Percentiles rank a stretch among this genome's conserved stretches.
phyloP scores from a whole-genome alignment of 1,140 invertebrate species.

The Drosophila takahashii region DNA sequence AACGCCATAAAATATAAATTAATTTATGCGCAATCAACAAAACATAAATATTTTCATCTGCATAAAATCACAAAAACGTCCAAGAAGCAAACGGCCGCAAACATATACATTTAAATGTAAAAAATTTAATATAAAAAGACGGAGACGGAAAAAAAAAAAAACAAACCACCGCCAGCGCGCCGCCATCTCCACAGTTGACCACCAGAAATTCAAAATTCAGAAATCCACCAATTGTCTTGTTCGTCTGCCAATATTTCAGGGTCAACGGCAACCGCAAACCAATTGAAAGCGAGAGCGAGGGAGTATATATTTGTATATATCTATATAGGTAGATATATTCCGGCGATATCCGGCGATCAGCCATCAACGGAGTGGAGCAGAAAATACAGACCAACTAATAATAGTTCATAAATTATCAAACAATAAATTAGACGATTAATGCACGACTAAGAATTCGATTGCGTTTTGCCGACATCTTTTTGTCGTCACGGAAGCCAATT shows the following conservation, averaged over 20 bases:
- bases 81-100: slow-evolving; percentile 70
- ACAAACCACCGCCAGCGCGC: slow-evolving; percentile 7
- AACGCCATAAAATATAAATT: slow-evolving; percentile 84
- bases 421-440: slow-evolving; percentile 83
- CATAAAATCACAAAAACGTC: slow-evolving; percentile 78
- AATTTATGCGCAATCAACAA: slow-evolving; percentile 84
- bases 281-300: slow-evolving; percentile 79
- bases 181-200: slow-evolving; percentile 22
- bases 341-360: slow-evolving; percentile 5
- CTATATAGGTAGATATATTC: neutral
- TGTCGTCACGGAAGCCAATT: slow-evolving; percentile 54
- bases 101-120: slow-evolving; percentile 70
- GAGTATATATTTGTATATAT: slow-evolving; percentile 30
- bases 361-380: slow-evolving; percentile 4
- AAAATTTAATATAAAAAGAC: slow-evolving; percentile 46
- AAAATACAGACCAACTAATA: slow-evolving; percentile 56
- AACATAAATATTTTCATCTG: slow-evolving; percentile 84
- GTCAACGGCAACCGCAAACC: slow-evolving; percentile 56
- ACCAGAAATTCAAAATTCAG: slow-evolving; percentile 38
- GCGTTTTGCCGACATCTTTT: slow-evolving; percentile 68
- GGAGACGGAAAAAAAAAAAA: slow-evolving; percentile 12
- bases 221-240: slow-evolving; percentile 70
- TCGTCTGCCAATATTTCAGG: slow-evolving; percentile 59
- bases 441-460: slow-evolving; percentile 80
- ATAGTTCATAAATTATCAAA: slow-evolving; percentile 82